A percentile compares a stretch with the other conserved stretches of the same genome.
Evolutionary conservation across 2,888 invertebrate species (phyloP).

Genomic region (Sesia apiformis): DNA sequence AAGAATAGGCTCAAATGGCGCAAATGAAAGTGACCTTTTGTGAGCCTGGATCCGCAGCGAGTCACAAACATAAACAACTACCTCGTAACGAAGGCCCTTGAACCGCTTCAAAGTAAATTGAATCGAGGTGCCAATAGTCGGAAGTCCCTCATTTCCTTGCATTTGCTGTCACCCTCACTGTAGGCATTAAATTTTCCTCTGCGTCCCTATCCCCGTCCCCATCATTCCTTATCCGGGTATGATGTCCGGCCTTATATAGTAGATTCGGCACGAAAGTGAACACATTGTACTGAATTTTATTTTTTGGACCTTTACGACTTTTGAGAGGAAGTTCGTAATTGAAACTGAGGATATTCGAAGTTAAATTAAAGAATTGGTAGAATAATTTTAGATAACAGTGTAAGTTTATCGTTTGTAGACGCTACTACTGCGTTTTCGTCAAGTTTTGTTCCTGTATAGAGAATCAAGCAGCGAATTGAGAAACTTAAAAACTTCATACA

Average conservation of each 20-base stretch:
- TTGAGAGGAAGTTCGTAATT: constrained; percentile 26
- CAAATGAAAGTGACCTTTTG: not conserved
- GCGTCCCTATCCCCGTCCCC: not conserved
- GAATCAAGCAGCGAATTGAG: too few relatives aligned
- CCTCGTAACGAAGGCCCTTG: constrained; percentile 21
- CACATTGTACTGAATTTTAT: constrained; percentile 35
- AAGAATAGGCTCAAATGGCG: not conserved
- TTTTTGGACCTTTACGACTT: constrained; percentile 36
- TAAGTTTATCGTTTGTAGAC: too few relatives aligned
- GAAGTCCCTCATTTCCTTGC: constrained; percentile 67
- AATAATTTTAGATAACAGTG: too few relatives aligned
- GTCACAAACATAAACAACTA: constrained; percentile 5
- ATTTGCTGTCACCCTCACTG: constrained; percentile 52
- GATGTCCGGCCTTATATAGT: constrained; percentile 34
- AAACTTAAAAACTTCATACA: too few relatives aligned
- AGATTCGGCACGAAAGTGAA: constrained; percentile 41
- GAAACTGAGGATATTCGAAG: constrained; percentile 15
- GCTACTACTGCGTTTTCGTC: too few relatives aligned
- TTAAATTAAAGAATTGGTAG: too few relatives aligned
- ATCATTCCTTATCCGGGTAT: constrained; percentile 37
- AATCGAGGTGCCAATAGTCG: constrained; percentile 58
- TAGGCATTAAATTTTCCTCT: constrained; percentile 58
- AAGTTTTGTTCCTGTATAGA: too few relatives aligned
- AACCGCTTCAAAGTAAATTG: constrained; percentile 50
- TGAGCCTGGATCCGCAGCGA: not conserved